These are phyloP conservation scores for Sinelater perroti DNA, from an alignment of 2,888 invertebrate genomes.

Conservation along the genomic window DNA sequence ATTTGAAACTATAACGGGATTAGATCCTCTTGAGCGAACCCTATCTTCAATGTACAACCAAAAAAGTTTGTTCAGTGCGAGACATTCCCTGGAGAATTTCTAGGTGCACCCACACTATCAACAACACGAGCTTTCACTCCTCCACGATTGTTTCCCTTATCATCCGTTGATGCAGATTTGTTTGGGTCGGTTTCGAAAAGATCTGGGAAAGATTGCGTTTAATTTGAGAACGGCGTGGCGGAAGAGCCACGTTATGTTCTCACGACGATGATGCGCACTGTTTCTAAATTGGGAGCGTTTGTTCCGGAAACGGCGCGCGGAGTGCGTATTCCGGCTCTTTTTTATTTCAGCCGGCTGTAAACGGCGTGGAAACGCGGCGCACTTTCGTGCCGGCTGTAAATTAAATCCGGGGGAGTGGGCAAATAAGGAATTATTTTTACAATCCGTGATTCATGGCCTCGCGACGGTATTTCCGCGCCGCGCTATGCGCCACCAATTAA, in stretches of 20 bases:
- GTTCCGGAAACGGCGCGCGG: background rate
- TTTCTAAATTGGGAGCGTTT: background rate
- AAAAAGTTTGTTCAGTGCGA: conserved; percentile 5
- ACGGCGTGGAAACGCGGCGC: background rate
- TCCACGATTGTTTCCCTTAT: conserved; percentile 22
- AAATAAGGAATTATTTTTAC: conserved; percentile 25
- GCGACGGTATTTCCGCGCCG: conserved; percentile 25
- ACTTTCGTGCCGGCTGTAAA: conserved; percentile 5
- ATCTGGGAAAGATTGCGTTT: too few relatives aligned
- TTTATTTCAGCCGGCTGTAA: conserved; percentile 2
- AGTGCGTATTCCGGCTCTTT: background rate
- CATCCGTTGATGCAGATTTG: too few relatives aligned
- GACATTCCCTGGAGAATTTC: conserved; percentile 24
- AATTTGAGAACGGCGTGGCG: too few relatives aligned
- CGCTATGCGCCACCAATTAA: conserved; percentile 12
- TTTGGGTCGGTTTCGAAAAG: too few relatives aligned
- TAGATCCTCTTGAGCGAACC: too few relatives aligned
- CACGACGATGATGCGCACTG: too few relatives aligned
- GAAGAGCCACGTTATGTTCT: too few relatives aligned
- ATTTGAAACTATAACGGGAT: too few relatives aligned
- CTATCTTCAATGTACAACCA: too few relatives aligned
- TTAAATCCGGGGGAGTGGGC: conserved; percentile 1
- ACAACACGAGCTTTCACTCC: conserved; percentile 19
- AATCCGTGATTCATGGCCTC: conserved; percentile 13
- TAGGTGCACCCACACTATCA: conserved; percentile 23